Evolutionary conservation across 2,113 vertebrate genomes (phyloP), one percentile per base, ranked within the genome.

Genomic region (Pachycephala philippinensis): DNA sequence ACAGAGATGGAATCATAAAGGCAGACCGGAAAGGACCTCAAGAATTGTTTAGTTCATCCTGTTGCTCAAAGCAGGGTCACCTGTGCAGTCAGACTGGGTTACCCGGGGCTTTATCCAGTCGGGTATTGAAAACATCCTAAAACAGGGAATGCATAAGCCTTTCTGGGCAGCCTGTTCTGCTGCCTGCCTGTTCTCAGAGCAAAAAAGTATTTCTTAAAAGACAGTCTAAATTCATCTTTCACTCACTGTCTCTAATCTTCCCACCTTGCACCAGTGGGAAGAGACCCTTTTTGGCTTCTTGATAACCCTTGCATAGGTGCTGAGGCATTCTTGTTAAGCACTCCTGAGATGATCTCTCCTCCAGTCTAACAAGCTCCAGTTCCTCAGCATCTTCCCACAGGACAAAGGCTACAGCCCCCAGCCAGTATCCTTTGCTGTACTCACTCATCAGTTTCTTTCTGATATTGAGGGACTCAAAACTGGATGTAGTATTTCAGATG

Each of bases 221-320:
- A 6, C 17, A 50, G 12, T 59, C 35, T 81, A 49, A 84, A 69
- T 37, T 44, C 22, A 53, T 26, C 8, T 37, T 45, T 12, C 20
- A 12, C 11, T 37, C 1, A 0, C 23, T 76, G 11, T 14, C n/a
- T 71, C 35, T 61, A 8, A 47, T 28, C 27, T 59, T 49, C 39
- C 45, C 19, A 21, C 12, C 4, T 37, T 42, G 31, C 14, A 49
- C 6, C 15, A 37, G 15, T 19, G 30, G 8, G 13, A 70, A 20
- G 15, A 26, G 15, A 23, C 6, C 5, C 16, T 7, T 81, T 53
- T 37, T 23, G 31, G 24, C 17, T 28, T 60, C 39, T 37, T 45
- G 27, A 15, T 28, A 52, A 53, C 14, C 7, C 7, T 27, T 1
- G 1, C 21, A 12, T 0, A 28, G 39, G 18, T 60, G 37, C 33